Evolutionary conservation across 2,888 invertebrate species (phyloP).

Genomic region (Tachina fera): DNA sequence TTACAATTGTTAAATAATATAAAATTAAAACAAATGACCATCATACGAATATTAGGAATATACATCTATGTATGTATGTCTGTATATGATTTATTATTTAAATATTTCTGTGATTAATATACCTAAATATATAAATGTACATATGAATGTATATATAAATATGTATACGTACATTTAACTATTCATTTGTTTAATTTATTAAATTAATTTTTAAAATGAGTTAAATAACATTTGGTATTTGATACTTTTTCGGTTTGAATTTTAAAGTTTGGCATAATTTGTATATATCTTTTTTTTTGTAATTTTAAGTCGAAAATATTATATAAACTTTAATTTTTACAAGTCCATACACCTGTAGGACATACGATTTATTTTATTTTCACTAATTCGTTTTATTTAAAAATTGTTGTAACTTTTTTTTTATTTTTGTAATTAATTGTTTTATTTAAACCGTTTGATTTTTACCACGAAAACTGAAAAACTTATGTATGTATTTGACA

Average conservation of each 20-base stretch:
- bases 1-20: constrained; percentile 18
- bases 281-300: neutral
- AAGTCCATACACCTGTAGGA: constrained; percentile 16
- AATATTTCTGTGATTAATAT: constrained; percentile 24
- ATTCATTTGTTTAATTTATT: constrained; percentile 17
- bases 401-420: constrained; percentile 13
- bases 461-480: constrained; percentile 39
- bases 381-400: constrained; percentile 4
- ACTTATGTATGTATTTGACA: constrained; percentile 44
- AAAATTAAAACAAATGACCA: constrained; percentile 23
- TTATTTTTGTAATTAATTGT: constrained; percentile 37
- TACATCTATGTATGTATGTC: neutral
- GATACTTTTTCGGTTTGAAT: constrained; percentile 33
- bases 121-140: constrained; percentile 1
- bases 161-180: neutral
- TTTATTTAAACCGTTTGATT: constrained; percentile 28
- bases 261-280: constrained; percentile 39
- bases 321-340: constrained; percentile 32
- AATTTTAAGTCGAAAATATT: constrained; percentile 11
- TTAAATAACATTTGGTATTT: constrained; percentile 49
- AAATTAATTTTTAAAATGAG: constrained; percentile 30
- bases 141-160: neutral
- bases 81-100: neutral
- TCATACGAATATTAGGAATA: constrained; percentile 11
- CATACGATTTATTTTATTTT: constrained; percentile 17